Evolutionary conservation across 1,140 invertebrate genomes (phyloP), one percentile per base, ranked within the genome.

Genomic region (Apis laboriosa): DNA sequence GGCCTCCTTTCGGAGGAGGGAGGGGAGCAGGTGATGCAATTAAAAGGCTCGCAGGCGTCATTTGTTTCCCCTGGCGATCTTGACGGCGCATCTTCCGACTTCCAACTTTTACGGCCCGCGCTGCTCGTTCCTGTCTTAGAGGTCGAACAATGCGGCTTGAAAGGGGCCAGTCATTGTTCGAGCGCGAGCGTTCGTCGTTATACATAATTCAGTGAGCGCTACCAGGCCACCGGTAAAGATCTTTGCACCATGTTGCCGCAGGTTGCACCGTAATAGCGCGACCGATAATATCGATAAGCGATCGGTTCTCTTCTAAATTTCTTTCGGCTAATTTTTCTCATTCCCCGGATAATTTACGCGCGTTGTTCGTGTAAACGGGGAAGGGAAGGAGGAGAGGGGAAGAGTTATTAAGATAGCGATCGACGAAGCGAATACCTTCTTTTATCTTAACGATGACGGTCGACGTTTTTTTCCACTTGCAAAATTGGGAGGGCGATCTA

Each of bases 11-110:
- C 4, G 34, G 34, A 0, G 34, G 34, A 7, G 34, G 34, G 55
- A 49, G 51, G 49, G 34, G 28, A 80, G 80, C 89, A 90, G 89
- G 89, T 90, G 89, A 83, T 80, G 90, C 90, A 91, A 91, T 91
- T 91, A 91, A 91, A 91, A 90, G 82, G 56, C 86, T 83, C 84
- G 80, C 84, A 82, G 83, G 72, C 85, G 86, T 90, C 89, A 91
- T 91, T 91, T 91, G 90, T 91, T 91, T 90, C 83, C 34, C 88
- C 84, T 82, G 81, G 80, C 74, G 87, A 90, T 90, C 89, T 91
- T 79, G 88, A 90, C 86, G 88, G 80, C 72, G 72, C 86, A 88
- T 91, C 89, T 88, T 88, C 85, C 56, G 79, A 63, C 66, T 43
- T 43, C 34, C n/a, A 80, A 83, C 84, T 91, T 90, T 91, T 90